Base-by-base conservation (phyloP, 2,113 vertebrate genomes). In the Percina caprodes region DNA sequence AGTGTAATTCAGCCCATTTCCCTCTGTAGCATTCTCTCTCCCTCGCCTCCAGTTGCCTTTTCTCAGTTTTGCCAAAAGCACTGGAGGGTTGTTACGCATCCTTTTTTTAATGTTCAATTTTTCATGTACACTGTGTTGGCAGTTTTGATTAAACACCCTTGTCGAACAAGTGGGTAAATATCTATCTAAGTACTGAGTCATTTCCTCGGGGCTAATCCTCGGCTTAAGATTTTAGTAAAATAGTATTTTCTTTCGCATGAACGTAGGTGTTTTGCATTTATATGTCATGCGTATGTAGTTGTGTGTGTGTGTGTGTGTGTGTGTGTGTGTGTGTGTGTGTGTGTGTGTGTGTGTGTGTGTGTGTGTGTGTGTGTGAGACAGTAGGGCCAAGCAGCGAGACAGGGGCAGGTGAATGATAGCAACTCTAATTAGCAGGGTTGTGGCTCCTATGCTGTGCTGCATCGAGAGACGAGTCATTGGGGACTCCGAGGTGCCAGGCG, bases 341-440 rank as follows among this genome's bases (percentile, higher is more conserved):
- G 72, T 73, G n/a, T 80, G 60, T 62, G 24, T 39, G 62, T 14
- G 42, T 35, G 55, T 60, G 23, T 26, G 13, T 66, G 56, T 72
- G 49, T 6, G 49, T 45, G n/a, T 63, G 14, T 69, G 55, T 58
- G 63, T 13, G 42, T 39, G 59, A 48, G 74, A 72, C 80, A 79
- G 56, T 69, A 67, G 39, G 80, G 80, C 83, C 79, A 86, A 63
- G 69, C 86, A 80, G 77, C 35, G 60, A 88, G 90, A 87, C 89
- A 79, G 83, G 90, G 89, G 80, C 87, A 92, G 94, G 90, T 94
- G 91, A 94, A 89, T 86, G 91, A 91, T 92, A 86, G 91, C 78
- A 70, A 91, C 88, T 89, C 90, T 94, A 94, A 95, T 94, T 94
- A 93, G 89, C 83, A 79, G 80, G 90, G 92, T 86, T 92, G 91